Base-by-base conservation (phyloP, 1,140 invertebrate genomes). In the Vollenhovia emeryi region DNA sequence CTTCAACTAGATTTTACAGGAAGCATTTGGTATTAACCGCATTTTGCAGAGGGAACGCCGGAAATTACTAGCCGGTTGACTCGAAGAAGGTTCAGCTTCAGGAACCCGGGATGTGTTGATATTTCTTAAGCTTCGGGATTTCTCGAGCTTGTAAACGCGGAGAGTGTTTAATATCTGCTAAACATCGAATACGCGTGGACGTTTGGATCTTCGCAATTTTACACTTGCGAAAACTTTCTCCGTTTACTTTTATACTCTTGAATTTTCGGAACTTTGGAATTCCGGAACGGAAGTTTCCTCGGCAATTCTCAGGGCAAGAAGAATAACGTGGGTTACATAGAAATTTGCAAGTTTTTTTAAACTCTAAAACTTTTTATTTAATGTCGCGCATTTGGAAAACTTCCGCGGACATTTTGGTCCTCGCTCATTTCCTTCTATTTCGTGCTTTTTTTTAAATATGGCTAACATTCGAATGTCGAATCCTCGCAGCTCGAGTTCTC, bases 51-150 rank as follows among this genome's bases (percentile, higher is more conserved):
- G 15, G 18, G 36, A 24, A 36, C 5, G n/a, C 45, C 75, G 59
- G 62, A 79, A 68, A 68, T 57, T 79, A 62, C 73, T 30, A 43
- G 55, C 43, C 55, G 73, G 55, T 36, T 36, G 36, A 60, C 36
- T 55, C 30, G n/a, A 33, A 45, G 18, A 75, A 18, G n/a, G n/a
- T 73, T 73, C 45, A n/a, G 52, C 13, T 27, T n/a, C 0, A 27
- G 21, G 57, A 27, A 0, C 48, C 18, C 1, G 13, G 36, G 9
- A 21, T 4, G 13, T 55, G 48, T 55, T 55, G 3, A 36, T 55
- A 73, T 73, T 55, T 21, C 48, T 13, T 3, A 36, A 33, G 11
- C 6, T 55, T 5, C 15, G 2, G 7, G 6, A 36, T 73, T 50
- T 55, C 69, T 36, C 24, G 11, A 45, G 45, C 15, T 45, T 24